These are phyloP conservation scores for Diplazon laetatorius DNA, from an alignment of 2,888 invertebrate species.

Conservation along the genomic window DNA sequence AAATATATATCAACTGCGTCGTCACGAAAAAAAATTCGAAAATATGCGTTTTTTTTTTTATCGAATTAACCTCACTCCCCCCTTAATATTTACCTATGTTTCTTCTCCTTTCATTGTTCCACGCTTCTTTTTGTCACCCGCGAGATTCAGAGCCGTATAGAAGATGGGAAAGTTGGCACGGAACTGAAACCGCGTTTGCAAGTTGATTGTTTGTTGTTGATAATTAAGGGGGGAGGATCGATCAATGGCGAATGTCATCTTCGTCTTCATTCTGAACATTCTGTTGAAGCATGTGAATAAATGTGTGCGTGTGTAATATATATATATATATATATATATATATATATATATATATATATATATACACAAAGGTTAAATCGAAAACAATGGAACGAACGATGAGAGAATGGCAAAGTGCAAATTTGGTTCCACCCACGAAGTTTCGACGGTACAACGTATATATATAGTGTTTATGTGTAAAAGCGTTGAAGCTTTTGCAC, in stretches of 20 bases:
- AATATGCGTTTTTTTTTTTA: too few relatives aligned
- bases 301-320: background rate
- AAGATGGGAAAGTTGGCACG: conserved; percentile 48
- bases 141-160: conserved; percentile 55
- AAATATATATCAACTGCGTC: too few relatives aligned
- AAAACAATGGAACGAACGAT: conserved; percentile 2
- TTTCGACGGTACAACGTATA: conserved; percentile 47
- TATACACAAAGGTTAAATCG: too few relatives aligned
- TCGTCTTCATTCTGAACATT: background rate
- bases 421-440: conserved; percentile 38
- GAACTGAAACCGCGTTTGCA: conserved; percentile 41
- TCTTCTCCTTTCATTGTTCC: too few relatives aligned
- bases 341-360: too few relatives aligned
- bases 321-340: too few relatives aligned
- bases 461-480: conserved; percentile 23
- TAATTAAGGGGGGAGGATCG: background rate
- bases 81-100: too few relatives aligned
- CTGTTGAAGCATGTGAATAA: background rate
- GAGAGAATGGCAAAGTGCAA: background rate
- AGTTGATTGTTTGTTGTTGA: background rate
- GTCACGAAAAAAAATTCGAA: too few relatives aligned
- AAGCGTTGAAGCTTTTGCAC: conserved; percentile 15
- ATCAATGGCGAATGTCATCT: background rate
- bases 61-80: too few relatives aligned
- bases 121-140: conserved; percentile 32